These are phyloP conservation scores for Diprion similis DNA, from an alignment of 1,140 invertebrate species.

Conservation along the genomic window DNA sequence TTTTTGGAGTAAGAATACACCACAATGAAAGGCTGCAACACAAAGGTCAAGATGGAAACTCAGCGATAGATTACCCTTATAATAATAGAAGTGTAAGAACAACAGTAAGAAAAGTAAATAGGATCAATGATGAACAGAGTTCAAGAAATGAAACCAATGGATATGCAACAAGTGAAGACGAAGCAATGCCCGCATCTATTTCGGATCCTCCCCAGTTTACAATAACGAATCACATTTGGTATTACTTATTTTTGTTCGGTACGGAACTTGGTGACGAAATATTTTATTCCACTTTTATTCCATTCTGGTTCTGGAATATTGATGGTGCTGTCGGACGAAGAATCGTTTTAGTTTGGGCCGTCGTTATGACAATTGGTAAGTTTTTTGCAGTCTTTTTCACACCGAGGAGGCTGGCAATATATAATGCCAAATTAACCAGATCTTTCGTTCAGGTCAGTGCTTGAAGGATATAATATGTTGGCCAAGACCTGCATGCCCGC, in stretches of 20 bases:
- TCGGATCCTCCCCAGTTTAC: conserved; percentile 49
- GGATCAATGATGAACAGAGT: neutral
- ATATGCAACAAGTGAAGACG: conserved; percentile 26
- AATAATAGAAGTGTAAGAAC: conserved; percentile 32
- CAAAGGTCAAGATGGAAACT: conserved; percentile 41
- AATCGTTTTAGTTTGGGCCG: conserved; percentile 83
- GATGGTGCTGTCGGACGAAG: conserved; percentile 82
- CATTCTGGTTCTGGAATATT: conserved; percentile 93
- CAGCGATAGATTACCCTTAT: conserved; percentile 46
- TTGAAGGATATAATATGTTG: conserved; percentile 87
- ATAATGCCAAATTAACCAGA: conserved; percentile 16
- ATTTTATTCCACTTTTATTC: conserved; percentile 88
- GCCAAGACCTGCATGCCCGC: conserved; percentile 83
- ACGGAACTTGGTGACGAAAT: conserved; percentile 87
- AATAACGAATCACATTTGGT: conserved; percentile 84
- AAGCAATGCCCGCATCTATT: conserved; percentile 14
- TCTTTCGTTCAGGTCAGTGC: conserved; percentile 72
- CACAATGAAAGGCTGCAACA: conserved; percentile 49
- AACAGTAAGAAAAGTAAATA: conserved; percentile 10
- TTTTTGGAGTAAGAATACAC: conserved; percentile 71
- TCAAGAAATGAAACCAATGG: neutral
- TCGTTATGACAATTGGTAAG: conserved; percentile 84
- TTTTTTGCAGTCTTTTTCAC: conserved; percentile 23
- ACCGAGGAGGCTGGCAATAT: neutral
- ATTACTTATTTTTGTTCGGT: conserved; percentile 84